Conservation (phyloP, 2,113 vertebrate species). For the Morone chrysops region DNA sequence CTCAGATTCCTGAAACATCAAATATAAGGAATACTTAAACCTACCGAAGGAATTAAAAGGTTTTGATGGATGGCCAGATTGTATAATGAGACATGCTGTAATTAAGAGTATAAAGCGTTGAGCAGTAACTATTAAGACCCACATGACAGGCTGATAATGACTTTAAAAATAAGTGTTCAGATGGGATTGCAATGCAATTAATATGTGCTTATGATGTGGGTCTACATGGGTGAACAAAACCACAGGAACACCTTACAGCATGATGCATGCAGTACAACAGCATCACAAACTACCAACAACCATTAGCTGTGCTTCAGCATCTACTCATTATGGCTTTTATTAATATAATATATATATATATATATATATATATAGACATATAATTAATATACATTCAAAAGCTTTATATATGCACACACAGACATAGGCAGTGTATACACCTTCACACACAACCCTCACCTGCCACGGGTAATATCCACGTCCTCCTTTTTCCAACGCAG, state of each 20-base stretch:
- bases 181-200: constrained; percentile 38
- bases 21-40: neutral
- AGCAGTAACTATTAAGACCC: constrained; percentile 26
- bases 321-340: constrained; percentile 22
- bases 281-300: neutral
- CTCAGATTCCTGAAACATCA: neutral
- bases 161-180: constrained; percentile 21
- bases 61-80: constrained; percentile 35
- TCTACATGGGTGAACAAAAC: constrained; percentile 8
- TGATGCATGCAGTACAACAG: constrained; percentile 13
- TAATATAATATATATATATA: neutral
- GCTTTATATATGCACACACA: neutral
- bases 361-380: neutral
- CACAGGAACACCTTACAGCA: neutral
- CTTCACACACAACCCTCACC: constrained; percentile 79
- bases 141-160: constrained; percentile 33
- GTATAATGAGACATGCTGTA: constrained; percentile 27
- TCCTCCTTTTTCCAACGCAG: constrained; percentile 96
- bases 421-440: neutral
- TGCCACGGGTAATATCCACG: constrained; percentile 90
- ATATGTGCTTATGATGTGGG: constrained; percentile 13
- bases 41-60: neutral
- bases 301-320: constrained; percentile 41
- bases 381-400: too few relatives aligned
- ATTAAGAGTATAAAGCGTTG: constrained; percentile 30